Evolutionary conservation across 2,797 vertebrate species (phyloP), one percentile per base, ranked within the genome.

Genomic region (Coracias cyanogaster): DNA sequence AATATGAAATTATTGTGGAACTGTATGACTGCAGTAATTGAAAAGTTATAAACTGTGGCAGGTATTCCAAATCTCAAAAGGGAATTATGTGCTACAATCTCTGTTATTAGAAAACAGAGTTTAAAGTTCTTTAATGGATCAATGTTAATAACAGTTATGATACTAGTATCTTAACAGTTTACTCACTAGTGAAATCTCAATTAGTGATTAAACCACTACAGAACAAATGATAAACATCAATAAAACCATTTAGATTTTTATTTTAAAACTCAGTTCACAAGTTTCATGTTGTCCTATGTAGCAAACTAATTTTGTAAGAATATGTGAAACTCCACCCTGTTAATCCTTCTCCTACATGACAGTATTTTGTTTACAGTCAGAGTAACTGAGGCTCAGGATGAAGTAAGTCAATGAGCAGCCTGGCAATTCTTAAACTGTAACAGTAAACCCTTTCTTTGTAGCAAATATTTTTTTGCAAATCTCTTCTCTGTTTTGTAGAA

Each of bases 331-430:
- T 73, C 70, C 12, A 37, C 3, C 20, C 9, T 37, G 6, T 8
- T 67, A 35, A 62, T 72, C 5, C 19, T 66, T 74, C 37, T 79
- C 21, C 10, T 66, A 6, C 8, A 28, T 16, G 18, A 28, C 12
- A 83, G 15, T n/a, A 43, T 65, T 65, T 81, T 62, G 41, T 64
- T 78, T 58, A 43, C 11, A 48, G 18, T 20, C 54, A 31, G 18
- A 60, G 2, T 24, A 16, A 37, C 13, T 0, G 1, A 64, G 16
- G 33, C 4, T 71, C n/a, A 33, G 22, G 11, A 31, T 26, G 22
- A 79, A 66, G 9, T 19, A 51, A 33, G 1, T 15, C 3, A 0
- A 1, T 1, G 3, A 33, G 14, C 18, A 69, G 14, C 3, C 18
- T 43, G 28, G 10, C 6, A 33, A 69, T 76, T 88, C 37, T 65